Evolutionary conservation across 2,797 vertebrate species (phyloP).

Genomic region (Knipowitschia caucasica): DNA sequence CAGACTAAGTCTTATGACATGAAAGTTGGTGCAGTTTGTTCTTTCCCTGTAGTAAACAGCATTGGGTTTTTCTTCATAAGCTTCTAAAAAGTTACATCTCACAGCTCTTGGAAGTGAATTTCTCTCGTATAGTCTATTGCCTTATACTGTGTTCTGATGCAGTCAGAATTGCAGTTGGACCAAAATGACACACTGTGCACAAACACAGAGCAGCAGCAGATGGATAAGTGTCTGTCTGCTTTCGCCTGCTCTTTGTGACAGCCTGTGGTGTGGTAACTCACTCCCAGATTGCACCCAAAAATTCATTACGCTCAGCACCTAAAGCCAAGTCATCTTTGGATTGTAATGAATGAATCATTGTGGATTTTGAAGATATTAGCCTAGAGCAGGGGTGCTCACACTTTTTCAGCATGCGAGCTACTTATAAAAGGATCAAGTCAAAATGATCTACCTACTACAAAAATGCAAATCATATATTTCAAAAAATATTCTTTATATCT

Average conservation of each 20-base stretch:
- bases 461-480: no score
- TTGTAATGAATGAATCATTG: conserved; percentile 63
- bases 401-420: no score
- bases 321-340: conserved; percentile 60
- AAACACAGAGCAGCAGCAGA: conserved; percentile 45
- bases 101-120: not conserved
- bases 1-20: not conserved
- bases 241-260: conserved; percentile 52
- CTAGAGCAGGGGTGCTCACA: conserved; percentile 39
- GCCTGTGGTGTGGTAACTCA: conserved; percentile 46
- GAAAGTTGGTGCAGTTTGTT: not conserved
- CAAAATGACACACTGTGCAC: conserved; percentile 25
- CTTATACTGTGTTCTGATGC: not conserved
- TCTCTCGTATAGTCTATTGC: not conserved
- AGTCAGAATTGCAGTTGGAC: not conserved
- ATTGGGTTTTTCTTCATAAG: not conserved
- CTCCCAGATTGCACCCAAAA: conserved; percentile 55
- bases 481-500: no score
- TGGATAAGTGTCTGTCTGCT: conserved; percentile 54
- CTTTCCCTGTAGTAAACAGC: conserved; percentile 1
- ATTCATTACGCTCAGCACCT: conserved; percentile 56
- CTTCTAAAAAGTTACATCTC: not conserved
- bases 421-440: no score
- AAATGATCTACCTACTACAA: no score
- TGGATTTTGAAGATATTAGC: conserved; percentile 65